These are phyloP conservation scores for Megaceryle alcyon DNA, from an alignment of 2,797 vertebrate genomes.

Conservation along the genomic window DNA sequence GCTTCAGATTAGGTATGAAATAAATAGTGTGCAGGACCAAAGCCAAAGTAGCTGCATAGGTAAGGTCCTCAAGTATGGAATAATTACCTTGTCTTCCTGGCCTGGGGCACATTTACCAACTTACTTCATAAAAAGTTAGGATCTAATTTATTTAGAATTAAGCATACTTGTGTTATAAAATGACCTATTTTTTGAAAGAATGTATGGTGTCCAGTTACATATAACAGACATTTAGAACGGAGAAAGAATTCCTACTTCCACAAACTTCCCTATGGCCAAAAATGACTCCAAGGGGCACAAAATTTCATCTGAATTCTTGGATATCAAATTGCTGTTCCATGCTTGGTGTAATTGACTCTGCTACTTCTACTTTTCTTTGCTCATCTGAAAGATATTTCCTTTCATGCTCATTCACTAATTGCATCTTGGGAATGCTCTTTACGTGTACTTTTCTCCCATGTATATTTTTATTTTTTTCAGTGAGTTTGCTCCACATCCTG, in stretches of 20 bases:
- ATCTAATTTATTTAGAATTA: constrained; percentile 9
- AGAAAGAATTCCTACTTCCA: neutral
- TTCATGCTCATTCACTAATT: neutral
- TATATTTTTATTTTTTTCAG: neutral
- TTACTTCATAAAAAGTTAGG: neutral
- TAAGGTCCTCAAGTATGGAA: neutral
- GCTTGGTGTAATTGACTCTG: neutral
- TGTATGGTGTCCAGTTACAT: neutral
- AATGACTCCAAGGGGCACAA: neutral
- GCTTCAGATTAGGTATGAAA: constrained; percentile 25
- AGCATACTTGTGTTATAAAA: neutral
- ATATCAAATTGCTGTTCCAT: constrained; percentile 15
- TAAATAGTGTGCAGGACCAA: neutral
- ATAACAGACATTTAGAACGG: neutral
- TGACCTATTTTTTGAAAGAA: neutral
- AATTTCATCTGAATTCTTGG: neutral
- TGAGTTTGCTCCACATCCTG: neutral
- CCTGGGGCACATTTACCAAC: neutral
- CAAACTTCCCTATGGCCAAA: neutral
- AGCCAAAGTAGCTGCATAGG: neutral
- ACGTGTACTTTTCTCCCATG: neutral
- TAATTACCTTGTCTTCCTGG: neutral
- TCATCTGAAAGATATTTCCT: constrained; percentile 35
- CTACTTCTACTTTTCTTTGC: neutral
- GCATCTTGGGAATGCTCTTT: neutral